Percentiles rank a stretch among this genome's conserved stretches.
phyloP scores from a whole-genome alignment of 2,797 vertebrate genomes.

The Chelon labrosus region DNA sequence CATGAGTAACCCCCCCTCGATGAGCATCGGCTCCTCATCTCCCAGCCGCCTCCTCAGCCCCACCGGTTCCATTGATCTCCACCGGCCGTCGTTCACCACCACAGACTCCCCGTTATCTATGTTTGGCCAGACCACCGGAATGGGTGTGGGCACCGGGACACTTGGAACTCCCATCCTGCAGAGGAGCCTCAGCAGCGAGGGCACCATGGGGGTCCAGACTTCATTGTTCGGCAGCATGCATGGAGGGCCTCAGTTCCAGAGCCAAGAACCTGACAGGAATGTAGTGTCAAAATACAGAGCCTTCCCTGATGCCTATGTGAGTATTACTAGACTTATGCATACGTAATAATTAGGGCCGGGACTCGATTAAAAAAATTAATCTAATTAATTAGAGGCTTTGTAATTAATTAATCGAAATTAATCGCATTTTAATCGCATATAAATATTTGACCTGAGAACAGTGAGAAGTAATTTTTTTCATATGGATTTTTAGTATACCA shows the following conservation, averaged over 20 bases:
- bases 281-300: slow-evolving; percentile 76
- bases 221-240: slow-evolving; percentile 51
- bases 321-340: slow-evolving; percentile 47
- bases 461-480: no score
- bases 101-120: slow-evolving; percentile 37
- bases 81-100: slow-evolving; percentile 34
- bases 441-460: no score
- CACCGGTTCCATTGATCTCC: slow-evolving; percentile 57
- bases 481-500: no score
- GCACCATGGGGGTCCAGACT: slow-evolving; percentile 21
- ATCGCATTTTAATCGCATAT: no score
- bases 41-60: slow-evolving; percentile 57
- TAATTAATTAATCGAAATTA: no score
- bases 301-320: slow-evolving; percentile 89
- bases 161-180: slow-evolving; percentile 60
- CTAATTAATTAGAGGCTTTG: no score
- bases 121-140: slow-evolving; percentile 39
- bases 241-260: slow-evolving; percentile 48
- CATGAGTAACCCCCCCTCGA: slow-evolving; percentile 49
- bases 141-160: slow-evolving; percentile 2
- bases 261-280: slow-evolving; percentile 53
- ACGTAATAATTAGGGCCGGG: no score
- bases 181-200: slow-evolving; percentile 71
- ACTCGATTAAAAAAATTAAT: no score
- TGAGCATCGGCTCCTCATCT: slow-evolving; percentile 29